phyloP scores from a whole-genome alignment of 2,113 vertebrate species.

The Charadrius vociferus region DNA sequence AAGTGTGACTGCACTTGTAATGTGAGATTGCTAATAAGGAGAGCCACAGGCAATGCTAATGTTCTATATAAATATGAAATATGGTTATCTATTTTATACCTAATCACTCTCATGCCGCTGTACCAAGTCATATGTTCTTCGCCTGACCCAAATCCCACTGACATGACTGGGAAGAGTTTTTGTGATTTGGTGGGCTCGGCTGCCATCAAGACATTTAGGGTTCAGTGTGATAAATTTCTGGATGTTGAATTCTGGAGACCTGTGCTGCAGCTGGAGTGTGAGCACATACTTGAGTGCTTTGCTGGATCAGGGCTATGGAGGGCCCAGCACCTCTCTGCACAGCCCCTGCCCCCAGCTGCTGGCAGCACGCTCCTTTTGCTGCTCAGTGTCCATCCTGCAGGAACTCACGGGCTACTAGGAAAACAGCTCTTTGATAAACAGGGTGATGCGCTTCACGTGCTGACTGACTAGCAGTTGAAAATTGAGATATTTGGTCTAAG shows the following conservation, averaged over 20 bases:
- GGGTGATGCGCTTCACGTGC: neutral
- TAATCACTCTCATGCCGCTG: neutral
- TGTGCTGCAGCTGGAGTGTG: neutral
- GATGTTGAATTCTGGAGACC: neutral
- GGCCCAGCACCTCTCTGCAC: neutral
- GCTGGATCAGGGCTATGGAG: neutral
- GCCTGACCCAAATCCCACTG: neutral
- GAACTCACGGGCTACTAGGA: neutral
- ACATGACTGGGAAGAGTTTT: neutral
- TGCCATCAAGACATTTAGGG: neutral
- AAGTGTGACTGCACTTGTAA: neutral
- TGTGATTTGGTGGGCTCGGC: neutral
- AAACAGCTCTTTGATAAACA: neutral
- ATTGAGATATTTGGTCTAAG: neutral
- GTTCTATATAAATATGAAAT: neutral
- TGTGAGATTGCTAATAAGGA: neutral
- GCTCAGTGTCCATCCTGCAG: neutral
- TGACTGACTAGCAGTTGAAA: neutral
- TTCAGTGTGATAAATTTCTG: neutral
- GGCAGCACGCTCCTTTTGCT: neutral
- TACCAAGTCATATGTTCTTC: neutral
- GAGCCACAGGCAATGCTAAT: neutral
- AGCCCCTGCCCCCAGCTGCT: neutral
- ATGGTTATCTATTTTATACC: neutral
- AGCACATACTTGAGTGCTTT: neutral